Evolutionary conservation across 2,113 vertebrate genomes (phyloP), one percentile per base, ranked within the genome.

Genomic region (rat (Rattus norvegicus)): DNA sequence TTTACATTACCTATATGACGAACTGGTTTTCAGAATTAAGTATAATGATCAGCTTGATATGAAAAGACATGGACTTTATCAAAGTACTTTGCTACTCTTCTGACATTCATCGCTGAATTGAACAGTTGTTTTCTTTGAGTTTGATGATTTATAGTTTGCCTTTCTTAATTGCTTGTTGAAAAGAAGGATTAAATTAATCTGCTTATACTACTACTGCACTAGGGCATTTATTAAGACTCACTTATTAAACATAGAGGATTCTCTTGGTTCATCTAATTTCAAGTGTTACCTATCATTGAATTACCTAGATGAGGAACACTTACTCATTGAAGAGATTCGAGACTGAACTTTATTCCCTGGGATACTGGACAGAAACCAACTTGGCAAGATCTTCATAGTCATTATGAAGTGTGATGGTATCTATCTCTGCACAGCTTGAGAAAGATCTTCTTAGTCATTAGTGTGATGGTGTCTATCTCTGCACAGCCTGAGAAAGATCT

Each of bases 281-380:
- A 98, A 98, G 98, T 98, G 97, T 43, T 72, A 98, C 96, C 92
- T 91, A 95, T 98, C 96, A 98, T 88, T 98, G 97, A 94, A 83
- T 90, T 80, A 95, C 95, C 87, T 92, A 94, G 76, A 98, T 81
- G 75, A 97, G 98, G 86, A 80, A 95, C 91, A 95, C 94, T 65
- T 97, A 39, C 90, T 98, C 80, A 91, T 96, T 97, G 97, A 97
- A 93, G 92, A 96, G 20, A 97, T 96, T 97, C 93, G 97, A 97
- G 95, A 96, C 76, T 97, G 70, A 98, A 93, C 76, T 96, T 96
- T 10, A 47, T 39, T 61, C 85, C 47, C 81, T 97, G 92, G 2
- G 79, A 95, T 92, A 30, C n/a, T 94, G 79, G 81, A 96, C 98
- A 98, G 98, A 98, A 98, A 83, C 73, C 93, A 97, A 77, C 92